phyloP scores from a whole-genome alignment of 2,888 invertebrate species.

The Poecilobothrus nobilitatus region DNA sequence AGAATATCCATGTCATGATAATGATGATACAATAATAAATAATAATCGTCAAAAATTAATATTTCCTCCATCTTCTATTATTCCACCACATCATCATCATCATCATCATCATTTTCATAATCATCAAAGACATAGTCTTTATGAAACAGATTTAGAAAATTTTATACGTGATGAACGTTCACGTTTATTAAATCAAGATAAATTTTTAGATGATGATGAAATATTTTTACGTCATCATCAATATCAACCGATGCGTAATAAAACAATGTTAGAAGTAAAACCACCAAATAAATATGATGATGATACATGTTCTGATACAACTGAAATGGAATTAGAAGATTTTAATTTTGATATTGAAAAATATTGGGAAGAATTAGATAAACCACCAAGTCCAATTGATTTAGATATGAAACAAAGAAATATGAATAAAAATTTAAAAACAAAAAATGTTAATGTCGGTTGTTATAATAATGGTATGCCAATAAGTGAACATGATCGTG shows the following conservation, averaged over 20 bases:
- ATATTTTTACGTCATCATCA: constrained; percentile 30
- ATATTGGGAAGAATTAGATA: constrained; percentile 44
- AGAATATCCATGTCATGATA: background rate
- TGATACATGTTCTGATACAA: constrained; percentile 42
- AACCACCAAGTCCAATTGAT: constrained; percentile 41
- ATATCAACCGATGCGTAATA: constrained; percentile 33
- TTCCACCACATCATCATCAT: constrained; percentile 4
- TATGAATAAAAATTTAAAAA: constrained; percentile 41
- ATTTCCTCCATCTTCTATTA: too few species aligned
- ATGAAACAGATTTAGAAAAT: constrained; percentile 39
- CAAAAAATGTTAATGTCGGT: constrained; percentile 40
- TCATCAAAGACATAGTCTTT: constrained; percentile 33
- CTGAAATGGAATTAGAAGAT: constrained; percentile 42
- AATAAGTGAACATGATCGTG: constrained; percentile 39
- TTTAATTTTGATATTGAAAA: constrained; percentile 44
- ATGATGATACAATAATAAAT: background rate
- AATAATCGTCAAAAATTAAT: background rate
- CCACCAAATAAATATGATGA: constrained; percentile 39
- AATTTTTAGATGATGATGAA: constrained; percentile 42
- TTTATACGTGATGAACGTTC: constrained; percentile 41
- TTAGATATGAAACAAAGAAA: constrained; percentile 41
- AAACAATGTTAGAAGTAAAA: constrained; percentile 41
- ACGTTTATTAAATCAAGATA: constrained; percentile 38
- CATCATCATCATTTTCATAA: constrained; percentile 14
- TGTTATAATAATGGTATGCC: constrained; percentile 42